phyloP scores from a whole-genome alignment of 53 echinoderm and acorn worm genomes.

The Echinometra lucunter region DNA sequence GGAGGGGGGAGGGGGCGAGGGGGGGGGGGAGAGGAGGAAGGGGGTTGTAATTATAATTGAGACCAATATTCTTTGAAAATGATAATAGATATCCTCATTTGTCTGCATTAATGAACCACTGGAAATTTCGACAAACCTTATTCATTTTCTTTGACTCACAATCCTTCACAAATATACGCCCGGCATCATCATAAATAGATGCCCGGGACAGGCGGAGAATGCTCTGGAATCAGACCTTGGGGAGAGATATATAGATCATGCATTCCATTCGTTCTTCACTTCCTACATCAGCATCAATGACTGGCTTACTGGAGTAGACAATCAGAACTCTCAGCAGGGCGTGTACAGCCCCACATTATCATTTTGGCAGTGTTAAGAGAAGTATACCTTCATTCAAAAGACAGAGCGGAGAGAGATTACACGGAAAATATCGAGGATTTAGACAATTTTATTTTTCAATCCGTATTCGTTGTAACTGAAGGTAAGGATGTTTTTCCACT shows the following conservation, averaged over 20 bases:
- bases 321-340: background rate
- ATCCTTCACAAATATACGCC: background rate
- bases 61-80: too few relatives aligned
- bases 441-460: background rate
- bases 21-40: background rate
- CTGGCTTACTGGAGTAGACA: background rate
- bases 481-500: background rate
- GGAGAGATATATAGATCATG: slow-evolving; percentile 21
- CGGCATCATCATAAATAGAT: background rate
- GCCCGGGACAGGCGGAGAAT: slow-evolving; percentile 10
- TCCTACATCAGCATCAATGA: background rate
- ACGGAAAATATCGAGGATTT: background rate
- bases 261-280: slow-evolving; percentile 37
- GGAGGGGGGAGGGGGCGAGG: background rate
- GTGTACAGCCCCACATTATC: background rate
- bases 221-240: background rate
- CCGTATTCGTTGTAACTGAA: background rate
- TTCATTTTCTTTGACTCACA: background rate
- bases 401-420: background rate
- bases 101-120: background rate
- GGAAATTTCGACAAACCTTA: background rate
- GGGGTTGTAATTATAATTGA: too few relatives aligned
- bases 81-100: background rate
- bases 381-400: background rate
- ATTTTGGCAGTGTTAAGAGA: background rate